These are phyloP conservation scores for Hexactinellida sp. DNA, from an alignment of 37 sponge, comb jelly and placozoan genomes.

Conservation along the genomic window DNA sequence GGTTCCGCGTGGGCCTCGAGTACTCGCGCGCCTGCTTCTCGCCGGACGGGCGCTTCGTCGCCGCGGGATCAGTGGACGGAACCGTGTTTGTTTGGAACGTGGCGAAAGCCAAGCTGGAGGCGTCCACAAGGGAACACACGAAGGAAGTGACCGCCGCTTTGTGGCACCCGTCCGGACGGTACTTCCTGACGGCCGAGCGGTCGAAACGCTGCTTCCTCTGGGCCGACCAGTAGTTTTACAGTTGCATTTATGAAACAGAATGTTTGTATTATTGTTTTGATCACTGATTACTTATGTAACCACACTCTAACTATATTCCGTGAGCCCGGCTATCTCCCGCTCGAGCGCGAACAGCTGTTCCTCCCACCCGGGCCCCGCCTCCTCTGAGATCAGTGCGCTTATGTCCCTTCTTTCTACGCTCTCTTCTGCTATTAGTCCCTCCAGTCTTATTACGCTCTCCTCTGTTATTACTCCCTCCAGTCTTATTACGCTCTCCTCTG, in stretches of 20 bases:
- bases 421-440: not conserved
- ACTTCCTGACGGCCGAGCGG: constrained; percentile 5
- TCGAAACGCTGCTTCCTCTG: constrained; percentile 15
- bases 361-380: not conserved
- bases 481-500: not conserved
- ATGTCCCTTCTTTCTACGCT: not conserved
- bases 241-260: not conserved
- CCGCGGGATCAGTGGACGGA: constrained; percentile 78
- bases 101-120: not conserved
- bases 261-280: constrained; percentile 17
- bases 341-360: not conserved
- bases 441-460: not conserved
- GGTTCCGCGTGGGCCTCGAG: not conserved
- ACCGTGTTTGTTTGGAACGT: constrained; percentile 71
- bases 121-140: not conserved
- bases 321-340: not conserved
- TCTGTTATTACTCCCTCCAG: not conserved
- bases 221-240: not conserved
- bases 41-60: constrained; percentile 91
- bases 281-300: not conserved
- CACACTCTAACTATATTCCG: not conserved
- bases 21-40: constrained; percentile 32
- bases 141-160: constrained; percentile 2
- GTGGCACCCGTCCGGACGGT: not conserved
- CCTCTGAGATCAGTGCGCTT: not conserved